Percentiles rank a stretch among this genome's conserved stretches.
phyloP scores from a whole-genome alignment of 2,888 invertebrate genomes.

The Andrena bucephala region DNA sequence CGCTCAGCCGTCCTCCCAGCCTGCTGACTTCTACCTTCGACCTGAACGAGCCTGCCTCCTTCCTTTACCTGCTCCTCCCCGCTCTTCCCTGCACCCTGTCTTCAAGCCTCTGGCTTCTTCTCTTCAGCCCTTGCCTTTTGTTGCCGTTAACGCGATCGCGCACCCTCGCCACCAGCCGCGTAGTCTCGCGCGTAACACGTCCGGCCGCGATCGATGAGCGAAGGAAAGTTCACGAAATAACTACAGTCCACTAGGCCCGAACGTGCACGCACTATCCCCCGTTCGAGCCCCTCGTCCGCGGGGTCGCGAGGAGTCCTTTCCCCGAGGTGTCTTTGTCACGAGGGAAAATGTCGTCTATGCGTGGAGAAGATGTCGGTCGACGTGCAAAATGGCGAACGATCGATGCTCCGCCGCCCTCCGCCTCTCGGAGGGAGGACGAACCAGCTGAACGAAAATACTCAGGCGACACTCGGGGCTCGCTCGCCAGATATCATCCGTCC shows the following conservation, averaged over 20 bases:
- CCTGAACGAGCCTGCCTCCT: constrained; percentile 66
- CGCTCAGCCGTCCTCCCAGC: constrained; percentile 85
- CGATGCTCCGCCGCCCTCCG: constrained; percentile 75
- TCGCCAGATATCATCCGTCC: not conserved
- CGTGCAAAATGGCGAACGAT: constrained; percentile 82
- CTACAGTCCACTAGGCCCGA: too few species aligned
- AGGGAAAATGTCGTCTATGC: constrained; percentile 69
- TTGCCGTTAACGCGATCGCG: constrained; percentile 32
- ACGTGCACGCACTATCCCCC: not conserved
- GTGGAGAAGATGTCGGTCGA: constrained; percentile 80
- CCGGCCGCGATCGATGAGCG: constrained; percentile 64
- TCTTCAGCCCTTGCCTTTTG: not conserved
- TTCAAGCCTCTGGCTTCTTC: constrained; percentile 6
- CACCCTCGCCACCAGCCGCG: constrained; percentile 44
- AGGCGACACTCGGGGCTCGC: constrained; percentile 21
- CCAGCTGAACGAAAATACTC: constrained; percentile 59
- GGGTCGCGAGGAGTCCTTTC: constrained; percentile 7
- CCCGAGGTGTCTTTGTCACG: constrained; percentile 49
- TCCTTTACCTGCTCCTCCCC: constrained; percentile 31
- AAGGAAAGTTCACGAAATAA: constrained; percentile 24
- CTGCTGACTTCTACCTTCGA: constrained; percentile 81
- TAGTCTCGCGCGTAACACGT: constrained; percentile 47
- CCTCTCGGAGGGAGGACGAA: constrained; percentile 65
- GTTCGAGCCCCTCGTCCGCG: not conserved
- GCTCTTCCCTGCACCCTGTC: constrained; percentile 1